These are phyloP conservation scores for Clamator glandarius DNA, from an alignment of 2,797 vertebrate species.

Conservation along the genomic window DNA sequence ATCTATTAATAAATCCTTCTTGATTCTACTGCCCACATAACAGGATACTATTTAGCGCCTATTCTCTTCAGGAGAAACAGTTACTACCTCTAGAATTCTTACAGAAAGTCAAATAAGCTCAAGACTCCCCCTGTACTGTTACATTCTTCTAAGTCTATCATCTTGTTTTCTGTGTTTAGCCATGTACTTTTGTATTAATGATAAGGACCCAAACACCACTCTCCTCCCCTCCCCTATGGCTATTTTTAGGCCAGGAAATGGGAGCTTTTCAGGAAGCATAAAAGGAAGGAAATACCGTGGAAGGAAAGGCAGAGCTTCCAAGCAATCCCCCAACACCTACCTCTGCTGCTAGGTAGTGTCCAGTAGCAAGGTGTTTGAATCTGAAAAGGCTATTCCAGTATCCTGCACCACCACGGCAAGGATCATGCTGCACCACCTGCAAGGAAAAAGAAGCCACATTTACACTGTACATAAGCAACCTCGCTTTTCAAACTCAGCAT, in stretches of 20 bases:
- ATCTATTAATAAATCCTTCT: constrained; percentile 10
- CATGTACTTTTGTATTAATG: not conserved
- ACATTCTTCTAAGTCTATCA: not conserved
- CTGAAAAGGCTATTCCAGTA: constrained; percentile 99
- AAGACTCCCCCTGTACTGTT: accelerated
- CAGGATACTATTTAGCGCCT: constrained; percentile 12
- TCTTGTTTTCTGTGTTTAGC: accelerated
- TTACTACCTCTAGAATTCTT: not conserved
- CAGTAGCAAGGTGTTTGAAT: constrained; percentile 97
- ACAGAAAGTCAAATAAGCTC: not conserved
- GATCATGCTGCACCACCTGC: constrained; percentile 97
- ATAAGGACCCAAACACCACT: not conserved
- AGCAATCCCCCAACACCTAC: constrained; percentile 71
- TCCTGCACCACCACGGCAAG: constrained; percentile 94
- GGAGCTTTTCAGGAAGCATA: not conserved
- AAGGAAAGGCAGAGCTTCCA: not conserved
- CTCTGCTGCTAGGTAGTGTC: constrained; percentile 97
- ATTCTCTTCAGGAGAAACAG: not conserved
- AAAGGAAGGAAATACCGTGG: not conserved
- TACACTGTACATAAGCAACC: accelerated
- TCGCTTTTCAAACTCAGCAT: not conserved
- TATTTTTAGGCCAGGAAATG: not conserved
- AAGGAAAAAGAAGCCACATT: not conserved
- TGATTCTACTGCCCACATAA: constrained; percentile 6
- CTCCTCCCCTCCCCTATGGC: not conserved